These are phyloP conservation scores for Glomeris maerens DNA, from an alignment of 1,140 invertebrate genomes.

Conservation along the genomic window DNA sequence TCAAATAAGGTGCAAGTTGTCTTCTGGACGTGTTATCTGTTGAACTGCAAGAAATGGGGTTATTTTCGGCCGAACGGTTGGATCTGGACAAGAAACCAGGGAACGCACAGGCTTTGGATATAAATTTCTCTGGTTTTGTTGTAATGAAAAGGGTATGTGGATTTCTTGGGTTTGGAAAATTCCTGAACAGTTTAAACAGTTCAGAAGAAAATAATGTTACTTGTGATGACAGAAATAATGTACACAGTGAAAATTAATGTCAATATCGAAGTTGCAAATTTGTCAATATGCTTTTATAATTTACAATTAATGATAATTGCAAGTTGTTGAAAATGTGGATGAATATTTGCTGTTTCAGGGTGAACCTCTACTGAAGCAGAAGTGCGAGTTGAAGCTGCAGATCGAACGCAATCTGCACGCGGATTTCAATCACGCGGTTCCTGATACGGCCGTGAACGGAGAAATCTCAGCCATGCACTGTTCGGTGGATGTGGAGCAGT, in stretches of 20 bases:
- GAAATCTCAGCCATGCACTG: conserved; percentile 69
- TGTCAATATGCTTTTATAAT: no score
- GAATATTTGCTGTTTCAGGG: not conserved
- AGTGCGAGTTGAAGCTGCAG: conserved; percentile 60
- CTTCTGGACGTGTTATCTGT: conserved; percentile 63
- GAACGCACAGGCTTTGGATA: conserved; percentile 13
- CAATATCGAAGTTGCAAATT: no score
- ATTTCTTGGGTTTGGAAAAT: no score
- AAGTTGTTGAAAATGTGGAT: no score
- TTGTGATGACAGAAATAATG: no score
- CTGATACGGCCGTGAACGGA: conserved; percentile 74
- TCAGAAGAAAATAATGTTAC: no score
- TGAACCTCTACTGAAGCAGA: conserved; percentile 53
- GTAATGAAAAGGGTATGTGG: not conserved
- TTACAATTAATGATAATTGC: no score
- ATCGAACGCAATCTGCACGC: conserved; percentile 69
- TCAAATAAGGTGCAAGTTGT: conserved; percentile 22
- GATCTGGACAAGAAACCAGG: conserved; percentile 5
- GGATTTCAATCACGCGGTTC: conserved; percentile 50
- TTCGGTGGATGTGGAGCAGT: conserved; percentile 68
- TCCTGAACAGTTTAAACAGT: not conserved
- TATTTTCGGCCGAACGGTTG: conserved; percentile 48
- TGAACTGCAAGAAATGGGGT: conserved; percentile 64
- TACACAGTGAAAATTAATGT: no score
- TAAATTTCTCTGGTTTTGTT: conserved; percentile 2